A percentile compares a stretch with the other conserved stretches of the same genome.
Evolutionary conservation across 2,797 vertebrate genomes (phyloP).

Genomic region (Pseudocheirus occidentalis): DNA sequence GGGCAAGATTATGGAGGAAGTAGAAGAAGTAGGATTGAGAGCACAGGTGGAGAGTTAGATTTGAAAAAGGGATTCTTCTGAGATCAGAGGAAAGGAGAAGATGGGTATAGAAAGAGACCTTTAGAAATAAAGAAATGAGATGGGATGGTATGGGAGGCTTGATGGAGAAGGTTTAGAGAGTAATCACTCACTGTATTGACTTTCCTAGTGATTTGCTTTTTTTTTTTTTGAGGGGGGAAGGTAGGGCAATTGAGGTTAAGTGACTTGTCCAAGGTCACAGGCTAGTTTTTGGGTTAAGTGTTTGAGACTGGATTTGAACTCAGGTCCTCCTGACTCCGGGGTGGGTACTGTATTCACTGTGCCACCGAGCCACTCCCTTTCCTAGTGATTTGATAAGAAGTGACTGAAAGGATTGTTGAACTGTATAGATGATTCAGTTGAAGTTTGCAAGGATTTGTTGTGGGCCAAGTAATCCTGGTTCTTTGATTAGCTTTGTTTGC

Average conservation of each 20-base stretch:
- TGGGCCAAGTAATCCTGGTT: neutral
- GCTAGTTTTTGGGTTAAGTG: too few relatives aligned
- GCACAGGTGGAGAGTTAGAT: neutral
- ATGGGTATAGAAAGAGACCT: neutral
- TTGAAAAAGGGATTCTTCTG: neutral
- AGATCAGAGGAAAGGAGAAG: neutral
- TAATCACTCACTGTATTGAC: neutral
- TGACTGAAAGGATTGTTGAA: neutral
- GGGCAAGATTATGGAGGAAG: too few relatives aligned
- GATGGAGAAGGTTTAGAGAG: neutral
- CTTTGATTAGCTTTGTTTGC: neutral
- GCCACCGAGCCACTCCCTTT: neutral
- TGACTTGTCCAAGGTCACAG: too few relatives aligned
- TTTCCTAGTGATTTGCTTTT: neutral
- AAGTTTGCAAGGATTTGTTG: constrained; percentile 3
- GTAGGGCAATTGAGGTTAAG: too few relatives aligned
- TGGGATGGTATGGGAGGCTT: neutral
- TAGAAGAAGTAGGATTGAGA: neutral
- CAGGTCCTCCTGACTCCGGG: too few relatives aligned
- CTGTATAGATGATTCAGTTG: neutral
- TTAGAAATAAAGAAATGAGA: neutral
- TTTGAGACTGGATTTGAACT: too few relatives aligned
- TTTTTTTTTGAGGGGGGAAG: too few relatives aligned
- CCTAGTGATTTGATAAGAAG: neutral
- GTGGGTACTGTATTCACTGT: too few relatives aligned